Evolutionary conservation across 2,888 invertebrate genomes (phyloP).

Genomic region (Isotomurus palustris): DNA sequence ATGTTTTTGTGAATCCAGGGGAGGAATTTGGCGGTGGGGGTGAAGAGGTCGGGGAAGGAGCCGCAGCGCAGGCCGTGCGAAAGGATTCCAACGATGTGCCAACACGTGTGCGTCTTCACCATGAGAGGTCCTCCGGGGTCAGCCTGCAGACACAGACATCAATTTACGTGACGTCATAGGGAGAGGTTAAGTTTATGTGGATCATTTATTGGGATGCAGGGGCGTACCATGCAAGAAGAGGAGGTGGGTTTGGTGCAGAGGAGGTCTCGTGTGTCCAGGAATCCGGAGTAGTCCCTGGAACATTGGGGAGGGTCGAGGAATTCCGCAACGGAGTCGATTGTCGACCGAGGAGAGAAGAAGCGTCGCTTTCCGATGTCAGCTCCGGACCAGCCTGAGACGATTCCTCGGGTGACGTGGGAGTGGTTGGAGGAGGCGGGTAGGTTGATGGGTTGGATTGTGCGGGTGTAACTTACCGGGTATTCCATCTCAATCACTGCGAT

Average conservation of each 20-base stretch:
- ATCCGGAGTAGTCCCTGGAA: slow-evolving; percentile 22
- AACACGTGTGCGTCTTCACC: slow-evolving; percentile 35
- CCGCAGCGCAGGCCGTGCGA: slow-evolving; percentile 46
- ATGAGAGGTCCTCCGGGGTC: slow-evolving; percentile 46
- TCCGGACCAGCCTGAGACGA: slow-evolving; percentile 37
- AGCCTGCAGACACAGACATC: slow-evolving; percentile 43
- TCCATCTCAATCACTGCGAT: slow-evolving; percentile 31
- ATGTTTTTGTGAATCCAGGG: slow-evolving; percentile 29
- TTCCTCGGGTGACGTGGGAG: slow-evolving; percentile 18
- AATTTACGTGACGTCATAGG: neutral
- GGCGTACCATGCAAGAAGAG: slow-evolving; percentile 26
- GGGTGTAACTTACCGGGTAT: slow-evolving; percentile 21
- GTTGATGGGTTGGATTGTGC: slow-evolving; percentile 26
- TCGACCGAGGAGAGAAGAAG: slow-evolving; percentile 20
- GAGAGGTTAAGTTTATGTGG: neutral
- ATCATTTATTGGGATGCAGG: neutral
- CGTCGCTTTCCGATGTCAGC: slow-evolving; percentile 26
- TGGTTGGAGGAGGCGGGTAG: slow-evolving; percentile 12
- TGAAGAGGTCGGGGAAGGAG: slow-evolving; percentile 34
- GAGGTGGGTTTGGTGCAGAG: slow-evolving; percentile 25
- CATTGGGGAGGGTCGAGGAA: slow-evolving; percentile 32
- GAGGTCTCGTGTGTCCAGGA: slow-evolving; percentile 21
- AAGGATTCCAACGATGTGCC: slow-evolving; percentile 44
- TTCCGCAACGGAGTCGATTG: slow-evolving; percentile 27
- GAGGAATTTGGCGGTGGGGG: slow-evolving; percentile 15